Evolutionary conservation across 2,113 vertebrate species (phyloP), one percentile per base, ranked within the genome.

Genomic region (Empidonax alnorum): DNA sequence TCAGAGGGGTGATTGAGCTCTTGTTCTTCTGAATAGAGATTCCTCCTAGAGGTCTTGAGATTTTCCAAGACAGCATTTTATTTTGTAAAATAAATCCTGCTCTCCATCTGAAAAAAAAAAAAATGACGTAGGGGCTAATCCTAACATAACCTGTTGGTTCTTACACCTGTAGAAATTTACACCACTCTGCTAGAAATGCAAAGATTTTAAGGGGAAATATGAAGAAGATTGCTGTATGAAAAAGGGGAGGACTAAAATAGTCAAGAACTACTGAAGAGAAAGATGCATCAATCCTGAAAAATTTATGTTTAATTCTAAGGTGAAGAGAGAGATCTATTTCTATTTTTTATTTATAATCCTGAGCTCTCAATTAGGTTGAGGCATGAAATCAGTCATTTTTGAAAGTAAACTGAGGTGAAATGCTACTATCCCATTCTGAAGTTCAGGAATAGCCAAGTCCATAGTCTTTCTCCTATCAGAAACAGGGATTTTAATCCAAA

Each of bases 341-440:
- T 85, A 73, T 91, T n/a, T 55, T 37, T 93, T 96, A 85, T 91
- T 93, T 77, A 53, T 95, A 85, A 79, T 91, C 37, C 41, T 73
- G 49, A 79, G 53, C 25, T 79, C 85, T 88, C 82, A 69, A 17
- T 83, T 73, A 90, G 71, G 15, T 59, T 69, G 28, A 87, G 58
- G 22, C n/a, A 83, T 10, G 22, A 76, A 87, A 71, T 46, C 0
- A 5, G 14, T 74, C 20, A n/a, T 61, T 94, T 90, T 53, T 90
- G 27, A 6, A 93, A 88, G 63, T 74, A 94, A 84, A 81, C 13
- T 37, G 41, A 80, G n/a, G 27, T 7, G 4, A 93, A 92, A 72
- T 68, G 9, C 31, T 65, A 37, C 49, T 56, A 52, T 67, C 13
- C 0, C 79, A 11, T 31, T 87, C 31, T 22, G 15, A 63, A 76